These are phyloP conservation scores for Palythoa caribaeorum DNA, from an alignment of 92 coral and sea anemone genomes.

Conservation along the genomic window DNA sequence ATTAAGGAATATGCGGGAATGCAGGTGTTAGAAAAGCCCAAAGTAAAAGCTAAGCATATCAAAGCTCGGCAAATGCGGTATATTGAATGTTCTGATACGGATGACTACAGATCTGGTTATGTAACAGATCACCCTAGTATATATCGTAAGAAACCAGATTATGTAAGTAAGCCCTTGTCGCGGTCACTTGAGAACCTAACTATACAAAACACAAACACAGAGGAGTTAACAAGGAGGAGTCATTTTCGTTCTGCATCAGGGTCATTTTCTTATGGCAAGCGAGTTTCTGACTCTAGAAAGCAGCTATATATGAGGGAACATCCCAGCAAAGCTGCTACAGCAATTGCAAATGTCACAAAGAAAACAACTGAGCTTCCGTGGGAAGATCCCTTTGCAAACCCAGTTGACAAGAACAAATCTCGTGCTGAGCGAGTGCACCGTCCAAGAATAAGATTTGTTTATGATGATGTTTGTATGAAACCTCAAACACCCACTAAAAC, in stretches of 20 bases:
- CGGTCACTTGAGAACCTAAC: slow-evolving; percentile 86
- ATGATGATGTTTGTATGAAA: slow-evolving; percentile 36
- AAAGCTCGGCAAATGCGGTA: slow-evolving; percentile 69
- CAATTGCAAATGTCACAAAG: slow-evolving; percentile 57
- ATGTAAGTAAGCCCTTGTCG: slow-evolving; percentile 75
- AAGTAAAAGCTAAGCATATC: slow-evolving; percentile 54
- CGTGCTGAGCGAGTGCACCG: slow-evolving; percentile 66
- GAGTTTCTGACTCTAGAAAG: slow-evolving; percentile 39
- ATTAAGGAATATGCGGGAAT: slow-evolving; percentile 66
- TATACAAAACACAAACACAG: slow-evolving; percentile 33
- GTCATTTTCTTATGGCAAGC: slow-evolving; percentile 51
- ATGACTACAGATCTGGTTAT: slow-evolving; percentile 69
- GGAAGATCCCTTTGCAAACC: slow-evolving; percentile 99
- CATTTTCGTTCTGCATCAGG: slow-evolving; percentile 74
- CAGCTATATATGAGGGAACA: slow-evolving; percentile 43
- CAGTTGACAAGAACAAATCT: slow-evolving; percentile 85
- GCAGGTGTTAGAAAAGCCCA: slow-evolving; percentile 61
- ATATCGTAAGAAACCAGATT: slow-evolving; percentile 52
- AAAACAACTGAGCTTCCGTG: slow-evolving; percentile 86
- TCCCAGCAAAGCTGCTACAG: slow-evolving; percentile 52
- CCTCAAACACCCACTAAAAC: slow-evolving; percentile 45
- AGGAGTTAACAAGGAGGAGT: slow-evolving; percentile 50
- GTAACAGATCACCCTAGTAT: slow-evolving; percentile 52
- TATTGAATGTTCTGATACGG: slow-evolving; percentile 70
- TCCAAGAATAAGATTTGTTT: slow-evolving; percentile 72